Evolutionary conservation across 2,113 vertebrate species (phyloP), one percentile per base, ranked within the genome.

Genomic region (Sinocyclocheilus maitianheensis): DNA sequence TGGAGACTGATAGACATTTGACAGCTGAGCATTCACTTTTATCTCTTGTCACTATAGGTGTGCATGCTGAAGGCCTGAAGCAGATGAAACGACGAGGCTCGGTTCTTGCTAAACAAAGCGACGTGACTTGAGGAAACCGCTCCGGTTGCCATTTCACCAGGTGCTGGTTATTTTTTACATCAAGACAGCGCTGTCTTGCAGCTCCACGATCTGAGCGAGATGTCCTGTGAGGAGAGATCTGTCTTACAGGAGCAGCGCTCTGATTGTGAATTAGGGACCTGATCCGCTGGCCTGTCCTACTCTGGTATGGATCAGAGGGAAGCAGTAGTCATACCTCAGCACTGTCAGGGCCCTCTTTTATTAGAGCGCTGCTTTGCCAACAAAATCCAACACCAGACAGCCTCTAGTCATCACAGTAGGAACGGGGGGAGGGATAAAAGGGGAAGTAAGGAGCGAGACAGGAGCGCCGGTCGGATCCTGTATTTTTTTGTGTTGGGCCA

Each of bases 401-500:
- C 77, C 88, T 87, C 77, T 77, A 85, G 75, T 78, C 87, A 86
- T 82, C 84, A 87, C 72, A 89, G 86, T 77, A 85, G 65, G 69
- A 82, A 83, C 26, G 77, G 80, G 76, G 87, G 85, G 63, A 77
- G 69, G 84, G 88, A 85, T 86, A 89, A 84, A 88, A 89, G 86
- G 86, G 87, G 86, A 51, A 18, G 88, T 83, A 92, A 87, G 79
- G 81, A 87, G 88, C 88, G 89, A 85, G 83, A 88, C 89, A 88
- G 88, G 91, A 89, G 87, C 86, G 90, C 89, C 91, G 90, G 91
- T 84, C 89, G 40, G 92, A 91, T 91, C 88, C 88, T 91, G 90
- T 91, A 88, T 91, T 92, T 92, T 65, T 92, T 92, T 90, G 92
- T 83, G 87, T 88, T 91, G 91, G 89, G 91, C 89, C 91, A 92